phyloP scores from a whole-genome alignment of 2,113 vertebrate species.

The Lampris incognitus region DNA sequence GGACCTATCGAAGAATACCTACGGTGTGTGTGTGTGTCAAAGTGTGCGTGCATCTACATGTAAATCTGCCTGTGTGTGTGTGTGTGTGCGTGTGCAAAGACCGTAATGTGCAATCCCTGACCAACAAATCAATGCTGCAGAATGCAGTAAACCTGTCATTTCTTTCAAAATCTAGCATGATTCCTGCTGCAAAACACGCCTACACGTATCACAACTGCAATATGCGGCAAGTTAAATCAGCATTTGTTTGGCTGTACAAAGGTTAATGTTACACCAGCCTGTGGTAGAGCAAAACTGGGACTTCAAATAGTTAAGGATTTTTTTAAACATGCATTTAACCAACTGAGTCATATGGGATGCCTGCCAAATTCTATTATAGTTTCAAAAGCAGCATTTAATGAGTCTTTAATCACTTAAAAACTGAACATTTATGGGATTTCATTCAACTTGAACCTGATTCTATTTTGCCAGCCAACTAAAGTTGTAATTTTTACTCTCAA shows the following conservation, averaged over 20 bases:
- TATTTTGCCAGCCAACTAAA: not conserved
- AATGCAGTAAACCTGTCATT: no score
- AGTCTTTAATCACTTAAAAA: not conserved
- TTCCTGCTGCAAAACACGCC: no score
- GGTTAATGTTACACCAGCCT: no score
- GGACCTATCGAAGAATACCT: conserved; percentile 88
- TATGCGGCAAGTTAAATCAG: no score
- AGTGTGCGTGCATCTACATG: not conserved
- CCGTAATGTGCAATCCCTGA: not conserved
- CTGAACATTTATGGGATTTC: not conserved
- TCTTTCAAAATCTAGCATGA: no score
- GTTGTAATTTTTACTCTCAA: not conserved
- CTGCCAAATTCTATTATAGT: not conserved
- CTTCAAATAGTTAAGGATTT: not conserved
- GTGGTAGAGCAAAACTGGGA: no score
- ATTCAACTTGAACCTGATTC: not conserved
- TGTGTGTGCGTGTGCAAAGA: not conserved
- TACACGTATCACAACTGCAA: no score
- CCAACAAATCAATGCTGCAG: no score
- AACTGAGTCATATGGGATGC: not conserved
- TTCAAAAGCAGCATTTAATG: not conserved
- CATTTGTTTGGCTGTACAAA: not conserved
- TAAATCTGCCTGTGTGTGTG: not conserved
- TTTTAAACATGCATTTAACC: not conserved
- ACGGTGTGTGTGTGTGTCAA: conserved; percentile 78